Base-by-base conservation (phyloP, 2,113 vertebrate genomes). In the Hyaena hyaena region DNA sequence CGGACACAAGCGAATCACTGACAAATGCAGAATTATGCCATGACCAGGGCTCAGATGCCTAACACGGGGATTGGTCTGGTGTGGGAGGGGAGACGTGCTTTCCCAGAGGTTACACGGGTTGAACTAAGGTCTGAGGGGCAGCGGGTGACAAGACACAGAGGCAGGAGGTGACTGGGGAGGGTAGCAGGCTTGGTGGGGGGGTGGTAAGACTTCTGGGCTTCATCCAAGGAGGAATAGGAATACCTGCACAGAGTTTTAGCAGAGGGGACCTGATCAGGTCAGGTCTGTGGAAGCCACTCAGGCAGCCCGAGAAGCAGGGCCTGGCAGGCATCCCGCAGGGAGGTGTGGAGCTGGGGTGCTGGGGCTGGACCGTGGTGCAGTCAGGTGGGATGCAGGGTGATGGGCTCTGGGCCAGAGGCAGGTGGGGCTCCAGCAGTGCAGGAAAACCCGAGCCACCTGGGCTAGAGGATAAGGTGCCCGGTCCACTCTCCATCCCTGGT, bases 401-500 rank as follows among this genome's bases (percentile, higher is more conserved):
- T 35, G 33, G 77, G 77, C 35, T 33, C 0, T 53, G 68, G 66
- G 35, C 83, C 88, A 48, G 28, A 33, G 55, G 58, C 9, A 24
- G 63, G 7, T 4, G 4, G 28, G 53, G 68, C 21, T 95, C 63
- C 24, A 4, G 10, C 69, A 84, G 17, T 4, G 4, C 0, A 0
- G 35, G 65, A 16, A 74, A 21, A 16, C 43, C 8, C 10, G 14
- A 9, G 19, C 48, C 58, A 23, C n/a, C 21, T 81, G 96, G 86
- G 81, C 90, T 80, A 68, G 92, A 90, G 65, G 93, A 95, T 94
- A 81, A 95, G 97, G 94, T 92, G 76, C 95, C 85, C 96, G 93
- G 94, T 76, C 98, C 92, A 95, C 95, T 93, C 88, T 83, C 93
- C 94, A 89, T 94, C 97, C 94, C 98, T 97, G 92, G 61, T 66